Percentiles rank a stretch among this genome's conserved stretches.
Conservation (phyloP, 2,797 vertebrate species). For the Danio aesculapii region DNA sequence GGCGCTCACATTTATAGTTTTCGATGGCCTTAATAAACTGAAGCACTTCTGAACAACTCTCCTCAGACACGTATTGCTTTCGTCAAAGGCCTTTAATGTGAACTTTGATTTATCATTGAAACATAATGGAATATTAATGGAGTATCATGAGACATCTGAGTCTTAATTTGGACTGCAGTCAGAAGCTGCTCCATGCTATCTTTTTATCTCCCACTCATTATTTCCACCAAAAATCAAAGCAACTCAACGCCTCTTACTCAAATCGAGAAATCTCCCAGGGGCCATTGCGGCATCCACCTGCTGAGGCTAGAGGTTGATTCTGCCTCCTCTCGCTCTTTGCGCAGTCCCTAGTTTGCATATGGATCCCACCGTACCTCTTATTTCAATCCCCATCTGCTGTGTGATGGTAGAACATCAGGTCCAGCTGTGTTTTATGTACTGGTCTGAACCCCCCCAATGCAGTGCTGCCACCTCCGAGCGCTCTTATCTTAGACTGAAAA, state of each 20-base stretch:
- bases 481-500: constrained; percentile 65
- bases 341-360: constrained; percentile 5
- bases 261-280: constrained; percentile 25
- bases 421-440: constrained; percentile 41
- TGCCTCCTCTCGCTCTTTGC: constrained; percentile 1
- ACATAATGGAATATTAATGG: constrained; percentile 6
- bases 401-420: constrained; percentile 32
- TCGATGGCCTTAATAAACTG: too few species aligned
- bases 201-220: constrained; percentile 35
- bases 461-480: constrained; percentile 28
- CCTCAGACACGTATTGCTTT: neutral
- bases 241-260: constrained; percentile 18
- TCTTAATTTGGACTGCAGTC: neutral
- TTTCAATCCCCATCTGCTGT: constrained; percentile 39
- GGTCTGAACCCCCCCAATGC: constrained; percentile 16
- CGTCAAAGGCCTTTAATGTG: neutral
- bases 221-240: constrained; percentile 48
- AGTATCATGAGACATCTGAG: neutral
- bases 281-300: constrained; percentile 18
- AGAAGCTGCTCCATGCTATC: neutral
- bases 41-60: neutral
- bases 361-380: neutral
- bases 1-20: too few species aligned
- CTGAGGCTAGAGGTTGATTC: constrained; percentile 19
- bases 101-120: constrained; percentile 25